phyloP scores from a whole-genome alignment of 2,797 vertebrate genomes.

The Naso thynnoides region DNA sequence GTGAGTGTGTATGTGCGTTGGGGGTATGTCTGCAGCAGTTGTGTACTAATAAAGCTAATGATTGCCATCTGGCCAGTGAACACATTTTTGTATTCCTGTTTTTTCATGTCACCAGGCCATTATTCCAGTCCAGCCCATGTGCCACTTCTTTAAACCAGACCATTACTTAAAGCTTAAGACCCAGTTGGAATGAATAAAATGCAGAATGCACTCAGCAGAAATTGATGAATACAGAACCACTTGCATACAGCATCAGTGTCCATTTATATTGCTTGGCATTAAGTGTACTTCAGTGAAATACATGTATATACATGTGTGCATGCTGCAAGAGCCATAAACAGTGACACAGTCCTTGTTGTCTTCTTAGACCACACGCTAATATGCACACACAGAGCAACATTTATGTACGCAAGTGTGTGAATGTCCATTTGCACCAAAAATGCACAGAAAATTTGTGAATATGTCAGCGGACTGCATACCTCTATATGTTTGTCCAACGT shows the following conservation, averaged over 20 bases:
- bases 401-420: not conserved
- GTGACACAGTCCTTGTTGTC: constrained; percentile 1
- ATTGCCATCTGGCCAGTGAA: constrained; percentile 71
- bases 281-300: not conserved
- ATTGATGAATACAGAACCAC: constrained; percentile 50
- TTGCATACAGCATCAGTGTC: not conserved
- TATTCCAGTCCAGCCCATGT: constrained; percentile 36
- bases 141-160: constrained; percentile 38
- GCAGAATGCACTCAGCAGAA: constrained; percentile 57
- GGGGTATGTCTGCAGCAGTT: constrained; percentile 66
- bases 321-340: constrained; percentile 8
- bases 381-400: not conserved
- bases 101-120: constrained; percentile 64
- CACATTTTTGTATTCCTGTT: constrained; percentile 68
- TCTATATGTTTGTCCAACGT: constrained; percentile 65
- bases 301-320: not conserved
- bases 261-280: no score
- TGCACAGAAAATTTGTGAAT: constrained; percentile 36
- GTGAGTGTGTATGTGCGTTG: constrained; percentile 6
- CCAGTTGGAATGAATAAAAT: constrained; percentile 64
- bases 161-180: constrained; percentile 46
- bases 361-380: not conserved
- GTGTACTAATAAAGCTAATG: constrained; percentile 81
- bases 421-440: constrained; percentile 28
- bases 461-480: constrained; percentile 55